phyloP scores from a whole-genome alignment of 2,888 invertebrate genomes.

The Chymomyza caudatula region DNA sequence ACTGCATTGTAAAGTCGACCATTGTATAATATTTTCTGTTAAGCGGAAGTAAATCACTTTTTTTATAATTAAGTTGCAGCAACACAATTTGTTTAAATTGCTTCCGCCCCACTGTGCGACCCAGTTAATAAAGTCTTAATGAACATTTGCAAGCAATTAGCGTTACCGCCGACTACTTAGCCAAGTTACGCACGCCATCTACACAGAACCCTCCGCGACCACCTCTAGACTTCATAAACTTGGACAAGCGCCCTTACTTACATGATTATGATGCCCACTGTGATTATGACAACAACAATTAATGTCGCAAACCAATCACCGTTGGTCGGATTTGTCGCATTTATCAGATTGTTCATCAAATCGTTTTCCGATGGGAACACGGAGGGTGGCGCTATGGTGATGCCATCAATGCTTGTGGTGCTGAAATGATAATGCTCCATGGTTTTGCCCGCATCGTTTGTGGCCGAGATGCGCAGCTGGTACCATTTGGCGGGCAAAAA shows the following conservation, averaged over 20 bases:
- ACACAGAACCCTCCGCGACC: neutral
- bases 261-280: slow-evolving; percentile 74
- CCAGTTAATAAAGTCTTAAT: slow-evolving; percentile 57
- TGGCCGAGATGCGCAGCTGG: slow-evolving; percentile 81
- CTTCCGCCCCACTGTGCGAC: neutral
- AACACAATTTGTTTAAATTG: neutral
- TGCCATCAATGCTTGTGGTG: slow-evolving; percentile 80
- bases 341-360: slow-evolving; percentile 76
- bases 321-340: slow-evolving; percentile 74
- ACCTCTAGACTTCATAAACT: neutral
- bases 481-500: slow-evolving; percentile 81
- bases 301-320: slow-evolving; percentile 77
- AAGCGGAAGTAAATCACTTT: no score
- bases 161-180: neutral
- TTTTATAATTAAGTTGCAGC: neutral
- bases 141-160: slow-evolving; percentile 52
- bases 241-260: slow-evolving; percentile 63
- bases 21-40: no score
- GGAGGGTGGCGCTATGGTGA: slow-evolving; percentile 75
- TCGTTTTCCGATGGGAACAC: slow-evolving; percentile 76
- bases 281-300: slow-evolving; percentile 76
- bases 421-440: slow-evolving; percentile 82
- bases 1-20: no score
- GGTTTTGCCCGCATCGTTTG: slow-evolving; percentile 82
- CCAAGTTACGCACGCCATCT: neutral